These are phyloP conservation scores for Sebastes miniatus DNA, from an alignment of 2,797 vertebrate species.

Conservation along the genomic window DNA sequence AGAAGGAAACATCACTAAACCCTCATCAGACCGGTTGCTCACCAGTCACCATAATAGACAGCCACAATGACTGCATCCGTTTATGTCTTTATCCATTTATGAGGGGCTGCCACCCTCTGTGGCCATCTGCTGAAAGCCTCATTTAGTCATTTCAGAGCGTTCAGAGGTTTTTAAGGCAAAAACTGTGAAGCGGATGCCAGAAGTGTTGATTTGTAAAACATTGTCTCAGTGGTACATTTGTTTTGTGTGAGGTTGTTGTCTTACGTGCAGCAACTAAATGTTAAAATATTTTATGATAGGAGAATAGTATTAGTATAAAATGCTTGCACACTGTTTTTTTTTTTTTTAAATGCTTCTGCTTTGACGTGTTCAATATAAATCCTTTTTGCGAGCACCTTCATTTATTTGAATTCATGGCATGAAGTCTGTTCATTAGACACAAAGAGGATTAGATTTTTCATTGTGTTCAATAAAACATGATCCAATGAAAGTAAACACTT, in stretches of 20 bases:
- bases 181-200: background rate
- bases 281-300: background rate
- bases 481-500: background rate
- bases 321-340: background rate
- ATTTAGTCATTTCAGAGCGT: slow-evolving; percentile 1
- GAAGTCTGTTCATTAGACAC: background rate
- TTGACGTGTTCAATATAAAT: background rate
- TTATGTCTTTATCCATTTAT: background rate
- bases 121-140: slow-evolving; percentile 19
- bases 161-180: background rate
- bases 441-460: slow-evolving; percentile 18
- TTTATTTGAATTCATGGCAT: background rate
- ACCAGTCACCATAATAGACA: background rate
- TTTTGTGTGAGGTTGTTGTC: background rate
- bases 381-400: background rate
- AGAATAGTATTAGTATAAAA: background rate
- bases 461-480: background rate
- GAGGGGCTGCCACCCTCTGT: background rate
- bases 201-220: background rate
- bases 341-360: background rate
- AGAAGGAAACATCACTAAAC: background rate
- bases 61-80: background rate
- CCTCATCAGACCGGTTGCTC: background rate
- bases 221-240: background rate
- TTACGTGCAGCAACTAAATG: background rate